These are phyloP conservation scores for Periparus ater DNA, from an alignment of 2,797 vertebrate genomes.

Conservation along the genomic window DNA sequence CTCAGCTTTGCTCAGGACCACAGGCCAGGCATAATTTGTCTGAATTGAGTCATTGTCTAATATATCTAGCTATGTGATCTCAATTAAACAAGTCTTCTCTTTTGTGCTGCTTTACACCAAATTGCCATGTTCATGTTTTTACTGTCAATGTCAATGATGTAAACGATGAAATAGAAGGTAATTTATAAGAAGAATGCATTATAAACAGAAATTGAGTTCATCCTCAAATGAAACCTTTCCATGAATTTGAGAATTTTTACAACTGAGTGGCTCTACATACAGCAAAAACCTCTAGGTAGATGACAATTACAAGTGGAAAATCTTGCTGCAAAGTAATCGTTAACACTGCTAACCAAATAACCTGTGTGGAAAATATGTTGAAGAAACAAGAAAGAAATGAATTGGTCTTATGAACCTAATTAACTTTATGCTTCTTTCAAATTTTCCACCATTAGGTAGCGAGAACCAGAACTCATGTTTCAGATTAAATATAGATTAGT, in stretches of 20 bases:
- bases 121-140: neutral
- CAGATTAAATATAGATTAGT: neutral
- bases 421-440: neutral
- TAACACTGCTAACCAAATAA: neutral
- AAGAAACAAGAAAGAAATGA: neutral
- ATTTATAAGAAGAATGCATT: neutral
- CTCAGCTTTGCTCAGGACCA: neutral
- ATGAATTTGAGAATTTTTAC: neutral
- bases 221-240: neutral
- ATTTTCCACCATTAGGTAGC: neutral
- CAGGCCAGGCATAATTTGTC: accelerated
- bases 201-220: neutral
- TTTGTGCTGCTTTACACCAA: neutral
- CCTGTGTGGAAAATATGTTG: neutral
- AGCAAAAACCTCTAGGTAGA: neutral
- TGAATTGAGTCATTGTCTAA: neutral
- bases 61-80: neutral
- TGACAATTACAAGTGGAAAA: neutral
- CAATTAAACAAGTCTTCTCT: neutral
- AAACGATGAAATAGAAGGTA: neutral
- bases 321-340: neutral
- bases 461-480: neutral
- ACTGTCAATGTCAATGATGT: neutral
- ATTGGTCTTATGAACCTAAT: neutral
- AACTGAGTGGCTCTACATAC: neutral